Percentiles rank a stretch among this genome's conserved stretches.
Evolutionary conservation across 2,888 invertebrate species (phyloP).

Genomic region (Hirtodrosophila trivittata): DNA sequence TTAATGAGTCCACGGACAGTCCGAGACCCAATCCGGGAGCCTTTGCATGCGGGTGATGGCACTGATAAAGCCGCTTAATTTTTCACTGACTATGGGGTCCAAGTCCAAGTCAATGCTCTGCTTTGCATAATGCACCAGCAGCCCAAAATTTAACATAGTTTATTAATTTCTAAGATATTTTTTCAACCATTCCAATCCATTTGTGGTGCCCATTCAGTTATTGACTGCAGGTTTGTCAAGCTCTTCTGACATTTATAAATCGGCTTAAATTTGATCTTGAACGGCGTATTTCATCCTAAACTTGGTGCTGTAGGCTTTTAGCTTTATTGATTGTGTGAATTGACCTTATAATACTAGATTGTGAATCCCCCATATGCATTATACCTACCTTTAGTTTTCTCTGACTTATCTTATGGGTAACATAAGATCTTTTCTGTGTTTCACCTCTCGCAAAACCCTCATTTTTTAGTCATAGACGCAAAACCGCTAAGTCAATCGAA

Average conservation of each 20-base stretch:
- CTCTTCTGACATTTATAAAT: constrained; percentile 69
- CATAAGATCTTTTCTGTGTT: too few relatives aligned
- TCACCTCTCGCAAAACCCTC: too few relatives aligned
- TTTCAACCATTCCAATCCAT: constrained; percentile 15
- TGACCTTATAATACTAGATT: too few relatives aligned
- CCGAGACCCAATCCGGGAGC: constrained; percentile 12
- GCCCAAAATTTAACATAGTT: constrained; percentile 58
- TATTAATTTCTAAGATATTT: constrained; percentile 64
- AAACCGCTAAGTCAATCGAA: too few relatives aligned
- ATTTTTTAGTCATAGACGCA: too few relatives aligned
- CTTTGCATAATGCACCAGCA: constrained; percentile 70
- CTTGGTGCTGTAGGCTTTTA: not conserved
- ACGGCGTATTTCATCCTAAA: constrained; percentile 27
- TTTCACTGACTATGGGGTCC: constrained; percentile 62
- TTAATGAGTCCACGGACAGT: constrained; percentile 75
- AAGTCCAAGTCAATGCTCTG: constrained; percentile 40
- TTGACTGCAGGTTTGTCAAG: constrained; percentile 34
- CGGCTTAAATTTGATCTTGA: constrained; percentile 76
- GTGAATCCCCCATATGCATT: too few relatives aligned
- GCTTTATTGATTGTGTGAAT: too few relatives aligned
- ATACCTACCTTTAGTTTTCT: too few relatives aligned
- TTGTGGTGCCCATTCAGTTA: constrained; percentile 22
- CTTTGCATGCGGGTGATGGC: constrained; percentile 68
- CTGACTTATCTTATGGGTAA: too few relatives aligned
- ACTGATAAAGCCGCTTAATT: constrained; percentile 78